A percentile compares a stretch with the other conserved stretches of the same genome.
These are phyloP conservation scores for Orientallactaga sibirica DNA, from an alignment of 2,797 vertebrate genomes.

Conservation along the genomic window DNA sequence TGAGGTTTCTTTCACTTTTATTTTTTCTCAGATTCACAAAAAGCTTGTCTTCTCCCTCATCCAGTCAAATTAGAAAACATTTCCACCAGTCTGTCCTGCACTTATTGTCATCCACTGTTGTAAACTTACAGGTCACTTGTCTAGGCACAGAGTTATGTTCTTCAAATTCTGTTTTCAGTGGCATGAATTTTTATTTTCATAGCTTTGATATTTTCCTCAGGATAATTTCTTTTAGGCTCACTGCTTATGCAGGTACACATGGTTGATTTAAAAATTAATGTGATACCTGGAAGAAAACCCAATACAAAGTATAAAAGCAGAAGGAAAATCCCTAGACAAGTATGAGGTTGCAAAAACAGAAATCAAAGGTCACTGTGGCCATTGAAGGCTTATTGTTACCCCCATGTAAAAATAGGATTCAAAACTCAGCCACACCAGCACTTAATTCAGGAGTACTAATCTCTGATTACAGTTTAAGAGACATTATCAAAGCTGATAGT, in stretches of 20 bases:
- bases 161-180: conserved; percentile 45
- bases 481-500: conserved; percentile 62
- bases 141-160: neutral
- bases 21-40: neutral
- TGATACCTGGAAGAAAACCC: conserved; percentile 51
- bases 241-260: neutral
- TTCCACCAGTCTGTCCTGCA: neutral
- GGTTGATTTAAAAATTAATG: conserved; percentile 41
- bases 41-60: neutral
- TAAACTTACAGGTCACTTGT: neutral
- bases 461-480: conserved; percentile 65
- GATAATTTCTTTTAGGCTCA: conserved; percentile 18
- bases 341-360: conserved; percentile 48
- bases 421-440: conserved; percentile 54
- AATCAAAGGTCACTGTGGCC: conserved; percentile 63
- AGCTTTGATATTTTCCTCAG: neutral
- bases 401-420: conserved; percentile 59
- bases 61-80: neutral
- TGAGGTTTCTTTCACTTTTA: conserved; percentile 16
- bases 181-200: neutral
- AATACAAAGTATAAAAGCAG: conserved; percentile 60
- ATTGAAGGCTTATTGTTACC: conserved; percentile 59
- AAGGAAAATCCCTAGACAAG: conserved; percentile 50
- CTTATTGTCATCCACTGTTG: conserved; percentile 11
- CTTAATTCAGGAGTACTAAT: conserved; percentile 53